phyloP scores from a whole-genome alignment of 1,140 invertebrate species.

The Zaprionus taronus region DNA sequence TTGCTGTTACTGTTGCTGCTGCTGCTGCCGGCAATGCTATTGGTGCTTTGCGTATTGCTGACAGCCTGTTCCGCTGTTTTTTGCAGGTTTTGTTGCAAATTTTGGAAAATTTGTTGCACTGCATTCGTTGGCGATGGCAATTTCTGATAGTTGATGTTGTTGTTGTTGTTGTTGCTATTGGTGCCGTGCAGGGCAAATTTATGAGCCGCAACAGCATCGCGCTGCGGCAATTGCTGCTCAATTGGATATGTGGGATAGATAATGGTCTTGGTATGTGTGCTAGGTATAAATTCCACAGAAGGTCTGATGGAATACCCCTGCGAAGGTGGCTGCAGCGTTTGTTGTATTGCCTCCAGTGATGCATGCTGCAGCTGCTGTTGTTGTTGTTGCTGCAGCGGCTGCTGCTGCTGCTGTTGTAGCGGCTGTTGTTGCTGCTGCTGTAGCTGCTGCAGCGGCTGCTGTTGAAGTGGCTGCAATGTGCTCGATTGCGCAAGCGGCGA shows the following conservation, averaged over 20 bases:
- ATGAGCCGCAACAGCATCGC: slow-evolving; percentile 75
- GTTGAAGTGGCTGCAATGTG: slow-evolving; percentile 61
- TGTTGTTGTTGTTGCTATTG: slow-evolving; percentile 44
- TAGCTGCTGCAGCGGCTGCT: slow-evolving; percentile 55
- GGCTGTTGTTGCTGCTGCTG: slow-evolving; percentile 35
- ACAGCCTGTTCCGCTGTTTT: slow-evolving; percentile 64
- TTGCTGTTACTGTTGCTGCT: slow-evolving; percentile 24
- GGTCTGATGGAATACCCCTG: slow-evolving; percentile 79
- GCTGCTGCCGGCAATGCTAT: slow-evolving; percentile 41
- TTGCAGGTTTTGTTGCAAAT: slow-evolving; percentile 75
- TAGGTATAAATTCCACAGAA: slow-evolving; percentile 83
- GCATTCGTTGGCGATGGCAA: slow-evolving; percentile 63
- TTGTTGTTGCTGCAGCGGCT: slow-evolving; percentile 39
- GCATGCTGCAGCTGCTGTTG: slow-evolving; percentile 72
- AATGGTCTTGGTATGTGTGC: slow-evolving; percentile 75
- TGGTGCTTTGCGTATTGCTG: slow-evolving; percentile 36
- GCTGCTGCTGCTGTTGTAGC: slow-evolving; percentile 32
- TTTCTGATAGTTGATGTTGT: slow-evolving; percentile 67
- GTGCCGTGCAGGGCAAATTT: slow-evolving; percentile 69
- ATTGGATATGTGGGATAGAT: slow-evolving; percentile 81
- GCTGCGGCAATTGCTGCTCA: slow-evolving; percentile 81
- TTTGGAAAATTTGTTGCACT: slow-evolving; percentile 81
- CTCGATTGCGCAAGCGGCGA: slow-evolving; percentile 71
- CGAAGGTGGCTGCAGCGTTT: slow-evolving; percentile 75
- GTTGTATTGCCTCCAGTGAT: slow-evolving; percentile 83